A percentile compares a stretch with the other conserved stretches of the same genome.
phyloP scores from a whole-genome alignment of 2,888 invertebrate genomes.

The Pristionchus arcanus region DNA sequence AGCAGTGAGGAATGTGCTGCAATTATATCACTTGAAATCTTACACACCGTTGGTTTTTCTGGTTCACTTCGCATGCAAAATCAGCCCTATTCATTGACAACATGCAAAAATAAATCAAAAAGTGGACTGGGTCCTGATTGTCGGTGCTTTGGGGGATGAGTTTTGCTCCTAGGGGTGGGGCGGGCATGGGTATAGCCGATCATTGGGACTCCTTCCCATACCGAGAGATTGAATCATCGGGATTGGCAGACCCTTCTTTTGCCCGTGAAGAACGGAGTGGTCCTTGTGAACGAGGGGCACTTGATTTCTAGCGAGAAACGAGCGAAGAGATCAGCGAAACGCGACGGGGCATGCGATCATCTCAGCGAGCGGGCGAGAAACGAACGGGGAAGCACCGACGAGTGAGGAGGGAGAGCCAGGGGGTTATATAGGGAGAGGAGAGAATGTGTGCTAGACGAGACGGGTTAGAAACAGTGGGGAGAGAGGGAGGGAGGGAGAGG shows the following conservation, averaged over 20 bases:
- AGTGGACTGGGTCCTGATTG: slow-evolving; percentile 30
- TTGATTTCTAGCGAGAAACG: slow-evolving; percentile 6
- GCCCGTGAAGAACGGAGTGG: background rate
- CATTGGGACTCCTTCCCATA: slow-evolving; percentile 42
- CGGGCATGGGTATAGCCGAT: slow-evolving; percentile 29
- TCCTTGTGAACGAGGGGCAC: background rate
- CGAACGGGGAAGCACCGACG: slow-evolving; percentile 2
- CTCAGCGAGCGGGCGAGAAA: background rate
- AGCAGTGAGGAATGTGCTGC: background rate
- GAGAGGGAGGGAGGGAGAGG: background rate
- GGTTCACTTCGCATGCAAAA: background rate
- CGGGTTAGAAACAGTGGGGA: background rate
- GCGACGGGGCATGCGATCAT: slow-evolving; percentile 26
- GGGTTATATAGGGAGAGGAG: background rate
- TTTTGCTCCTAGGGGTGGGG: slow-evolving; percentile 24
- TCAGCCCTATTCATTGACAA: background rate
- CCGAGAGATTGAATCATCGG: slow-evolving; percentile 33
- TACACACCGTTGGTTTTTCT: background rate
- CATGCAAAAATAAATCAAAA: slow-evolving; percentile 2
- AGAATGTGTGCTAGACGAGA: background rate
- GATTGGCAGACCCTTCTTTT: slow-evolving; percentile 14
- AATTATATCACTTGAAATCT: background rate
- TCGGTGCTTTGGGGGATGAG: slow-evolving; percentile 20
- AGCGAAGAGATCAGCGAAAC: slow-evolving; percentile 17
- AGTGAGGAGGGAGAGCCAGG: background rate